These are phyloP conservation scores for Diachasmimorpha longicaudata DNA, from an alignment of 1,140 invertebrate species.

Conservation along the genomic window DNA sequence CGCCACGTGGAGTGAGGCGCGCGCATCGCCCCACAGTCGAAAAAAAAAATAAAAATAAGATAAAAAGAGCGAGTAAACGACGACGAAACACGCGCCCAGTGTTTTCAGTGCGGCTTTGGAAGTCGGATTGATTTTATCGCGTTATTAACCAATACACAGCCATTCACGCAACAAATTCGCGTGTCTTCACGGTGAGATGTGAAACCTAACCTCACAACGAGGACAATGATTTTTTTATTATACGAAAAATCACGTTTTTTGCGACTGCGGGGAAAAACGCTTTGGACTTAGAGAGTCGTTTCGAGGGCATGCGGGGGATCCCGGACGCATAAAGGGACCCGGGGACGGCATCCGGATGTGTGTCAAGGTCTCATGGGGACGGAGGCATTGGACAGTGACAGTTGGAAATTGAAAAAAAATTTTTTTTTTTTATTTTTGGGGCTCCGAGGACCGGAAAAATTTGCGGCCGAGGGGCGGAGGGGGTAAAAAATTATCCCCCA, in stretches of 20 bases:
- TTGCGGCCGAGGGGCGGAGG: neutral
- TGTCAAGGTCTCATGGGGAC: neutral
- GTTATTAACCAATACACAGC: neutral
- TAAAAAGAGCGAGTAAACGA: neutral
- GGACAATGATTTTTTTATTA: neutral
- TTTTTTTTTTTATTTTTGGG: neutral
- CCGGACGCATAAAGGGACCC: neutral
- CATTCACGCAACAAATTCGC: neutral
- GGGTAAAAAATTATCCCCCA: too few species aligned
- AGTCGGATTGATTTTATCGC: neutral
- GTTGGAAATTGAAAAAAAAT: neutral
- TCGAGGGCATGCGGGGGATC: neutral
- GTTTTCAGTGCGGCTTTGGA: neutral
- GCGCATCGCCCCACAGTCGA: neutral
- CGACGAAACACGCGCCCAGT: neutral
- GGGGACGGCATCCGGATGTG: neutral
- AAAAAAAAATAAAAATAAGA: neutral
- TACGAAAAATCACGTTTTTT: neutral
- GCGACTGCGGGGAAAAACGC: neutral
- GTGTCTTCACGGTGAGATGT: neutral
- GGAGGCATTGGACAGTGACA: neutral
- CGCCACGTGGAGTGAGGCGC: conserved; percentile 12
- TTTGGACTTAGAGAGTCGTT: neutral
- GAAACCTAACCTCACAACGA: neutral
- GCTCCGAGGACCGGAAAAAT: neutral